phyloP scores from a whole-genome alignment of 2,888 invertebrate genomes.

The Elysia crispata region DNA sequence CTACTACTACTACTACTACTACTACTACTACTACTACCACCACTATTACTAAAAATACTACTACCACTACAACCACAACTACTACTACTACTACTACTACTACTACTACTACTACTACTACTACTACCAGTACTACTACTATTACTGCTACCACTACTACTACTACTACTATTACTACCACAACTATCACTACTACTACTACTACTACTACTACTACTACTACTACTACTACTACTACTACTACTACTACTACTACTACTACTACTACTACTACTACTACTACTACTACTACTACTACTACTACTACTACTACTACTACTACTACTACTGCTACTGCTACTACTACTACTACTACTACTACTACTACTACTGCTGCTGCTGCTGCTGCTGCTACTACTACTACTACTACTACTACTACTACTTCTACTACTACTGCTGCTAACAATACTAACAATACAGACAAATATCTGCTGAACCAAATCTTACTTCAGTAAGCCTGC shows the following conservation, averaged over 20 bases:
- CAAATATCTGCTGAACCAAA: no score
- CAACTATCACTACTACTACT: no score
- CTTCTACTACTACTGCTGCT: constrained; percentile 53
- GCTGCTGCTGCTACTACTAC: constrained; percentile 20
- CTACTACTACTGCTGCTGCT: constrained; percentile 23
- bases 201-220: constrained; percentile 36
- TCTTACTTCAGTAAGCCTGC: constrained; percentile 90
- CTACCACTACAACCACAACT: no score
- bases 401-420: constrained; percentile 49
- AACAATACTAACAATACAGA: constrained; percentile 40
- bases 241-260: constrained; percentile 53
- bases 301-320: constrained; percentile 20
- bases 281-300: constrained; percentile 46
- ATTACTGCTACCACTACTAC: no score
- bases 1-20: constrained; percentile 24
- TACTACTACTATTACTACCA: no score
- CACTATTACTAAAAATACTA: no score
- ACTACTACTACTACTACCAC: constrained; percentile 37
- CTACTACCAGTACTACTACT: no score
- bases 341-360: constrained; percentile 33
- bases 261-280: constrained; percentile 54
- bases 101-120: no score
- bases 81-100: no score
- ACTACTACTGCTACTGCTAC: constrained; percentile 38
- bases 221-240: constrained; percentile 48